phyloP scores from a whole-genome alignment of 2,797 vertebrate genomes.

The Microctenopoma lineatum region DNA sequence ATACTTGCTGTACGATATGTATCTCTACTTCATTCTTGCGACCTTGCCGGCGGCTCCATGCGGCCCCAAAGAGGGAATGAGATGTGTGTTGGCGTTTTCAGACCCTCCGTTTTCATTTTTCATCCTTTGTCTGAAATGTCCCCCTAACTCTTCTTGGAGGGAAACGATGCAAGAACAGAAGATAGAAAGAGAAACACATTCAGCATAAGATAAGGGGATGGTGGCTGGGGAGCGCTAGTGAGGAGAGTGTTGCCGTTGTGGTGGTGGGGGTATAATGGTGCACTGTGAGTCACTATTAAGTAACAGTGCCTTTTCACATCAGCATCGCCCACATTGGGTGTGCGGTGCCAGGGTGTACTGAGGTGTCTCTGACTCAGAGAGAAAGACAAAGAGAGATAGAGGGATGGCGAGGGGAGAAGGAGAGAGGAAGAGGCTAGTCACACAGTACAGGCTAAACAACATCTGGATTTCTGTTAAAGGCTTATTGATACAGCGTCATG shows the following conservation, averaged over 20 bases:
- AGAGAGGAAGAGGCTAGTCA: constrained; percentile 12
- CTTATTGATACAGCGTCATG: constrained; percentile 19
- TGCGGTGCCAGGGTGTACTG: constrained; percentile 71
- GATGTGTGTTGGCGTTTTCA: constrained; percentile 72
- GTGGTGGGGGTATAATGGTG: constrained; percentile 71
- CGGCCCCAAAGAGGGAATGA: constrained; percentile 65
- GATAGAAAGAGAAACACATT: constrained; percentile 37
- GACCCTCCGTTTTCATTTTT: constrained; percentile 68
- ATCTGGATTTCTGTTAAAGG: constrained; percentile 50
- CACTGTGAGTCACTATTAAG: constrained; percentile 79
- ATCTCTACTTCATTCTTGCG: constrained; percentile 53
- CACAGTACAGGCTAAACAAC: constrained; percentile 36
- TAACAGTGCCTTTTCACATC: constrained; percentile 76
- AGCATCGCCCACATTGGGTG: constrained; percentile 74
- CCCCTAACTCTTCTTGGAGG: constrained; percentile 56
- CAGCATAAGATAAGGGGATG: constrained; percentile 27
- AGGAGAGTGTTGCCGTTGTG: constrained; percentile 61
- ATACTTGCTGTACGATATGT: constrained; percentile 57
- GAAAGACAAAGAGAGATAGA: constrained; percentile 27
- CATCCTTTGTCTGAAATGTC: constrained; percentile 66
- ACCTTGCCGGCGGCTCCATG: constrained; percentile 70
- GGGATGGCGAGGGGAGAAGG: constrained; percentile 8
- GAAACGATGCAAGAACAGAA: constrained; percentile 38
- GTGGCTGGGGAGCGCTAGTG: constrained; percentile 34
- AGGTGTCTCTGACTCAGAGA: constrained; percentile 72